A percentile compares a stretch with the other conserved stretches of the same genome.
These are phyloP conservation scores for Lamellibrachia luymesi DNA, from an alignment of 1,140 invertebrate genomes.

Conservation along the genomic window DNA sequence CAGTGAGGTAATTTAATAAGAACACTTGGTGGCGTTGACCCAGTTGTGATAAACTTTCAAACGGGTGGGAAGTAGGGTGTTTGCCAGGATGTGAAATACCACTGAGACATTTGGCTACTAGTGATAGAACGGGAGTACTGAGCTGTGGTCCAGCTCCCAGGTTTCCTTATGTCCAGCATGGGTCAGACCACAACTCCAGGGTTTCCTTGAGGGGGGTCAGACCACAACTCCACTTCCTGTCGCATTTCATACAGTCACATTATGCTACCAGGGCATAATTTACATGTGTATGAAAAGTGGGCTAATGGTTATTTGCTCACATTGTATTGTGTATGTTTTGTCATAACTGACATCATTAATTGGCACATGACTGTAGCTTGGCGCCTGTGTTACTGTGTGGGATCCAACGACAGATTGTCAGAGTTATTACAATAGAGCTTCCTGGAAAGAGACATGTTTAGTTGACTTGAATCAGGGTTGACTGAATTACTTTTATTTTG, in stretches of 20 bases:
- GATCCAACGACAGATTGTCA: neutral
- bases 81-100: neutral
- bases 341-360: neutral
- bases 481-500: too few species aligned
- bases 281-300: neutral
- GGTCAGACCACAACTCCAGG: too few species aligned
- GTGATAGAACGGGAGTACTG: neutral
- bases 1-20: neutral
- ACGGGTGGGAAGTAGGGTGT: too few species aligned
- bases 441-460: neutral
- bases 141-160: too few species aligned
- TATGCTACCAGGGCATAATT: neutral
- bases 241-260: neutral
- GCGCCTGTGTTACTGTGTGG: neutral
- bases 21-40: neutral
- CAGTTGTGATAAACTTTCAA: neutral
- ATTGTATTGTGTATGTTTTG: neutral
- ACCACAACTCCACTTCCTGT: neutral
- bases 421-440: neutral
- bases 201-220: neutral
- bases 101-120: neutral
- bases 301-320: neutral
- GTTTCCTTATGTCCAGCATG: too few species aligned
- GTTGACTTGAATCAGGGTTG: neutral
- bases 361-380: neutral